phyloP scores from a whole-genome alignment of 2,797 vertebrate species.

The Sciurus vulgaris region DNA sequence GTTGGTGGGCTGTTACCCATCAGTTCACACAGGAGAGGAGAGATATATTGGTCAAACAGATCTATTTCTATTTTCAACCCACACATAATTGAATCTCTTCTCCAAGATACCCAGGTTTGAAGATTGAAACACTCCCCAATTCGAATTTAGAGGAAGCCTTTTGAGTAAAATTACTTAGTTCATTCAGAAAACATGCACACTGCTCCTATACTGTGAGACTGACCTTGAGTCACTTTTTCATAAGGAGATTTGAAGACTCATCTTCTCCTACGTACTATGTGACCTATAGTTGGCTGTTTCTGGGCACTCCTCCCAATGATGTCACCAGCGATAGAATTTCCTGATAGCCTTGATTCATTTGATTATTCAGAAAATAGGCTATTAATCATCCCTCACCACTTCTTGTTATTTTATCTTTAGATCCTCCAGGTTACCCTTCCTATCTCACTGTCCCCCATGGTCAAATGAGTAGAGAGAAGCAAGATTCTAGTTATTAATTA shows the following conservation, averaged over 20 bases:
- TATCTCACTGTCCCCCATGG: background rate
- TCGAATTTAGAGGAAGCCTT: constrained; percentile 57
- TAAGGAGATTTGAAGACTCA: constrained; percentile 70
- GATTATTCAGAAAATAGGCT: constrained; percentile 66
- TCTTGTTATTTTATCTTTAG: constrained; percentile 65
- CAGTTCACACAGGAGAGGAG: constrained; percentile 49
- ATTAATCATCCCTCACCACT: constrained; percentile 55
- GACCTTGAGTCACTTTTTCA: constrained; percentile 69
- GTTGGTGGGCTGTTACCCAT: constrained; percentile 40
- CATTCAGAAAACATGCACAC: constrained; percentile 57
- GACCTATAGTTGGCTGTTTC: constrained; percentile 60
- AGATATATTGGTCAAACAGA: constrained; percentile 46
- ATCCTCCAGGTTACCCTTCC: constrained; percentile 15
- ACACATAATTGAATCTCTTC: constrained; percentile 64
- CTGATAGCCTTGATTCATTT: constrained; percentile 54
- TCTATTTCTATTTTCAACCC: constrained; percentile 59
- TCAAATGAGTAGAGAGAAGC: background rate
- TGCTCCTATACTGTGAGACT: constrained; percentile 53
- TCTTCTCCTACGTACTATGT: background rate
- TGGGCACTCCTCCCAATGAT: constrained; percentile 51
- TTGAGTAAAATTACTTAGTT: constrained; percentile 64
- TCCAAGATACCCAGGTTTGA: constrained; percentile 50
- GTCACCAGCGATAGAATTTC: constrained; percentile 43
- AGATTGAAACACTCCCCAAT: constrained; percentile 66
- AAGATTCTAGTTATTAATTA: constrained; percentile 51